Evolutionary conservation across 2,888 invertebrate genomes (phyloP).

Genomic region (Carcina quercana): DNA sequence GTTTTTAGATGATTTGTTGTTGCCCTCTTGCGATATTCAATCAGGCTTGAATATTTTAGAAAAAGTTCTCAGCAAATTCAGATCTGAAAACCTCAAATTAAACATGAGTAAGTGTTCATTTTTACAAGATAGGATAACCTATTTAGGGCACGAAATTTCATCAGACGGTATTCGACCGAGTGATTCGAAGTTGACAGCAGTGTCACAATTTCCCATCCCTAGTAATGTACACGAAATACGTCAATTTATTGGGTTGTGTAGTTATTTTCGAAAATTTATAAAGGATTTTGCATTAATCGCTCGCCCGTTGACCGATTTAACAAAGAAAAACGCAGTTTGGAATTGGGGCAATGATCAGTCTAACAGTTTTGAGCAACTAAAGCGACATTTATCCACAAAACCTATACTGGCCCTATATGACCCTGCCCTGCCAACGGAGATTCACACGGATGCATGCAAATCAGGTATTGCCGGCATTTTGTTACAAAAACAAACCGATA

Average conservation of each 20-base stretch:
- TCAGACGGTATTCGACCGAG: constrained; percentile 2
- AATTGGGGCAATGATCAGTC: not conserved
- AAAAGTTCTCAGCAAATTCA: not conserved
- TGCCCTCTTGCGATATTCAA: not conserved
- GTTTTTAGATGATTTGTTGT: constrained; percentile 3
- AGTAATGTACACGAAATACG: constrained; percentile 1
- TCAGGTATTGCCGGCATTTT: constrained; percentile 2
- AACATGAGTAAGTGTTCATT: constrained; percentile 5
- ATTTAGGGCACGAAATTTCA: constrained; percentile 3
- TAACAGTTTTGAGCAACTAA: constrained; percentile 1
- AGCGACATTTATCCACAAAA: not conserved
- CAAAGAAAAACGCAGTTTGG: constrained; percentile 1
- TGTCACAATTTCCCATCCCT: not conserved
- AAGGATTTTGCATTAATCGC: constrained; percentile 1
- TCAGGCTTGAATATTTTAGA: not conserved
- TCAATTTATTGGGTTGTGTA: not conserved
- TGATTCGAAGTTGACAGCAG: not conserved
- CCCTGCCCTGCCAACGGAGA: not conserved
- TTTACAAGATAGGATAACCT: not conserved
- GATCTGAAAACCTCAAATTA: not conserved
- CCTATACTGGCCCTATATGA: not conserved
- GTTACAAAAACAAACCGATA: constrained; percentile 1
- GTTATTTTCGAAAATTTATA: constrained; percentile 5
- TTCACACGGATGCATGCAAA: constrained; percentile 3
- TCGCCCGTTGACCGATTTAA: not conserved